Evolutionary conservation across 2,113 vertebrate species (phyloP).

Genomic region (Pseudolaguvia tuberculata): DNA sequence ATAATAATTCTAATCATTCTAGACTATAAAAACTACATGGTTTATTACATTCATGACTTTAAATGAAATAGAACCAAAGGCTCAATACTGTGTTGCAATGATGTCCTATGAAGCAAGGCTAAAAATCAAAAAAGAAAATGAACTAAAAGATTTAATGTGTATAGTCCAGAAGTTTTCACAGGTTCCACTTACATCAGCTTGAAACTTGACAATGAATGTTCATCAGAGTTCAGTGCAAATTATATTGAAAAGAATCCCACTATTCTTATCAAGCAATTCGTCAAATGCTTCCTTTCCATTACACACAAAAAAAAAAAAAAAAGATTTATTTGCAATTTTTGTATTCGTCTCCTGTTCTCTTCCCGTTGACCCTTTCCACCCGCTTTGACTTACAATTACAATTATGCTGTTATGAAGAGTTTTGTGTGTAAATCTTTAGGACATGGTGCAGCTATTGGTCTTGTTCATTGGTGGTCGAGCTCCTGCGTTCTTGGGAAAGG

Average conservation of each 20-base stretch:
- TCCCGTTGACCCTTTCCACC: neutral
- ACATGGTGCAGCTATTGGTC: conserved; percentile 85
- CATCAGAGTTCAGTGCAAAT: conserved; percentile 18
- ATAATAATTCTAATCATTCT: neutral
- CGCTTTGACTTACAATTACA: neutral
- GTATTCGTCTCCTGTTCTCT: too few species aligned
- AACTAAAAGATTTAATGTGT: neutral
- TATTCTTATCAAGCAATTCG: neutral
- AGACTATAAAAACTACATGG: conserved; percentile 13
- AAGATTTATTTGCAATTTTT: too few species aligned
- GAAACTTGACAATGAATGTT: conserved; percentile 15
- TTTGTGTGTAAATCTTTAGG: conserved; percentile 56
- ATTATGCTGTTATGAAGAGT: conserved; percentile 17
- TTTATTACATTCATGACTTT: neutral
- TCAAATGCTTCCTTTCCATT: neutral
- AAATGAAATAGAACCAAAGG: neutral
- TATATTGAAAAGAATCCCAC: neutral
- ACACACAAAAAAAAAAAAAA: too few species aligned
- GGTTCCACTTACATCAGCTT: neutral
- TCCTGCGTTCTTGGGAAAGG: conserved; percentile 73
- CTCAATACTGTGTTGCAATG: conserved; percentile 9
- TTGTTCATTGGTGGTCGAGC: conserved; percentile 87
- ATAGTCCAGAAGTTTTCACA: neutral
- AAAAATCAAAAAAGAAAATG: too few species aligned
- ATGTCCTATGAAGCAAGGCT: conserved; percentile 5